Evolutionary conservation across 2,888 invertebrate species (phyloP).

Genomic region (Spicauda simplicius): DNA sequence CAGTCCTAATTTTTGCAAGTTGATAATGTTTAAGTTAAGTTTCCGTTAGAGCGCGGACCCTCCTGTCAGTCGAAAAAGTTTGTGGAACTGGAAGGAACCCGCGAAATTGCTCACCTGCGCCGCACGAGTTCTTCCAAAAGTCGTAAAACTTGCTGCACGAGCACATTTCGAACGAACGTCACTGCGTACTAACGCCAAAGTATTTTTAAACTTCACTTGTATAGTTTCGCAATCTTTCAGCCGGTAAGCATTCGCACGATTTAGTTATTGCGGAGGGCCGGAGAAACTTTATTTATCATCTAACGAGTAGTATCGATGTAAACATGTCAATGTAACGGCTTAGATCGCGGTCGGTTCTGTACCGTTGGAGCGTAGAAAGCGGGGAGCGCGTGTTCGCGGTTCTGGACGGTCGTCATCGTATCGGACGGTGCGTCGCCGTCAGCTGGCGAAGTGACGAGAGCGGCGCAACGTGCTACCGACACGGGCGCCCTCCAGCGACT

Average conservation of each 20-base stretch:
- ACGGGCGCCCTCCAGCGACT: slow-evolving; percentile 75
- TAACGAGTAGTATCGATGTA: slow-evolving; percentile 59
- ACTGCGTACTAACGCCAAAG: slow-evolving; percentile 78
- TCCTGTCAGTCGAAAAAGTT: slow-evolving; percentile 28
- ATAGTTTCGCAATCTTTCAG: slow-evolving; percentile 80
- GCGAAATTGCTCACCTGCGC: slow-evolving; percentile 75
- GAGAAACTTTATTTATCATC: slow-evolving; percentile 60
- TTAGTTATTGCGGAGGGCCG: slow-evolving; percentile 62
- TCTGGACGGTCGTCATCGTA: slow-evolving; percentile 61
- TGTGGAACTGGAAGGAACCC: slow-evolving; percentile 24
- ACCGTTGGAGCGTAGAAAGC: slow-evolving; percentile 76
- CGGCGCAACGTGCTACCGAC: slow-evolving; percentile 63
- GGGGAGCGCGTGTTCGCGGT: slow-evolving; percentile 53
- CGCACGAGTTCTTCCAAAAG: slow-evolving; percentile 81
- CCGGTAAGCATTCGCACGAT: slow-evolving; percentile 68
- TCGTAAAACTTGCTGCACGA: slow-evolving; percentile 81
- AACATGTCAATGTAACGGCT: slow-evolving; percentile 71
- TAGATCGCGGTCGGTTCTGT: slow-evolving; percentile 58
- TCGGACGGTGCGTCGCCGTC: slow-evolving; percentile 46
- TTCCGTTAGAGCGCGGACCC: not conserved
- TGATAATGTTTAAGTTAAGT: slow-evolving; percentile 2
- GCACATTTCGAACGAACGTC: slow-evolving; percentile 75
- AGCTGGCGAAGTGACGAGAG: slow-evolving; percentile 46
- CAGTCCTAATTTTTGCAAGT: not conserved
- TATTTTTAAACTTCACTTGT: slow-evolving; percentile 84